Base-by-base conservation (phyloP, 2,113 vertebrate genomes). In the Eleginops maclovinus region DNA sequence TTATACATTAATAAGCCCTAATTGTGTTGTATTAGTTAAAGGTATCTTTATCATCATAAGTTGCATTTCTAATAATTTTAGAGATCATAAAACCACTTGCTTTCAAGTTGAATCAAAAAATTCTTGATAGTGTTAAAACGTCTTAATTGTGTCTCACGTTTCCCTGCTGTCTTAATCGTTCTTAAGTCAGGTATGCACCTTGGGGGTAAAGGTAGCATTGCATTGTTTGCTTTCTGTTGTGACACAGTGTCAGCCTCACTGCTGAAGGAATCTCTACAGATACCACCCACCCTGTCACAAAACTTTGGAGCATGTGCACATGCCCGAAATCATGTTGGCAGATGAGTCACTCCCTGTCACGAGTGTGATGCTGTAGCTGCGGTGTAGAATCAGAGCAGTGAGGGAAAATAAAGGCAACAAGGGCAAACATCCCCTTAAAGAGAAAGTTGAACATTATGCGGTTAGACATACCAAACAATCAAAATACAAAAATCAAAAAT, bases 281-380 rank as follows among this genome's bases (percentile, higher is more conserved):
- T 62, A 9, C 31, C 26, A 40, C 36, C 21, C 43, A 16, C 46
- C 24, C 21, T n/a, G 17, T 66, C 36, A 59, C 31, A 24, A 75
- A 58, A 13, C 64, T 61, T 46, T 73, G 22, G 61, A 80, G 14
- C 50, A 0, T 47, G 67, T 14, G 3, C 55, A 54, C 62, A 46
- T 79, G 55, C n/a, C 0, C 0, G 22, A 21, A 16, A 9, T 72
- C 49, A 17, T 67, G 50, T n/a, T 49, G 60, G 31, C 16, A 3
- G 62, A 65, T 85, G 71, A 81, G 74, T 83, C 80, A 81, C 62
- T 1, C 16, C 0, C 12, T 55, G 50, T 54, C 78, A 69, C 21
- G 11, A 31, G n/a, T 24, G 24, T 41, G 31, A 66, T 14, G 46
- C 24, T 22, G 59, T 11, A n/a, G 46, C 19, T 26, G 26, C 28